Conservation (phyloP, 2,888 invertebrate species). For the Rambutsinella grinnellia region DNA sequence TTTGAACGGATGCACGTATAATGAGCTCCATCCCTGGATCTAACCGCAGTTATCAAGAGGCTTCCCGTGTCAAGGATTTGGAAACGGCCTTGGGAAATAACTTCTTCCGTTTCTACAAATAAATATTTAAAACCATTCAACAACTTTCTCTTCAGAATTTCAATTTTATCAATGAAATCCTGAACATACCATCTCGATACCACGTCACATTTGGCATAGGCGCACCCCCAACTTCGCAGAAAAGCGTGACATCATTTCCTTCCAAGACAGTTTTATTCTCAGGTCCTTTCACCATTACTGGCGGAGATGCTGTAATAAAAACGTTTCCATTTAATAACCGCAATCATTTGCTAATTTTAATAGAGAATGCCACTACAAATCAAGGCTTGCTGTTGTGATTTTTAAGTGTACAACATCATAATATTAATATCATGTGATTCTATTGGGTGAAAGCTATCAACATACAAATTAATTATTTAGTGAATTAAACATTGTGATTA, state of each 20-base stretch:
- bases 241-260: conserved; percentile 91
- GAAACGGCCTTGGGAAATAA: conserved; percentile 77
- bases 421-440: too few species aligned
- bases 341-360: too few species aligned
- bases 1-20: conserved; percentile 92
- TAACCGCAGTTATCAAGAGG: conserved; percentile 87
- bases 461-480: too few species aligned
- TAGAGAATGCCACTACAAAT: too few species aligned
- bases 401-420: too few species aligned
- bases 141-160: not conserved
- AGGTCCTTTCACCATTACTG: conserved; percentile 87
- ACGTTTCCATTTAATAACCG: too few species aligned
- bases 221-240: conserved; percentile 90
- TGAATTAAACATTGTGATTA: too few species aligned
- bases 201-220: conserved; percentile 92
- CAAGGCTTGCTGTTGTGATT: too few species aligned
- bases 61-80: conserved; percentile 90
- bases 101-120: conserved; percentile 62
- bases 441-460: too few species aligned
- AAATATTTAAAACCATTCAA: not conserved
- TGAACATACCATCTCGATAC: conserved; percentile 86
- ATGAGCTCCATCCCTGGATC: conserved; percentile 86
- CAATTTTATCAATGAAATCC: not conserved
- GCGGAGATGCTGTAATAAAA: conserved; percentile 81
- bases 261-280: conserved; percentile 90